Conservation (phyloP, 64 coral and sea anemone genomes). For the Stylophora pistillata region DNA sequence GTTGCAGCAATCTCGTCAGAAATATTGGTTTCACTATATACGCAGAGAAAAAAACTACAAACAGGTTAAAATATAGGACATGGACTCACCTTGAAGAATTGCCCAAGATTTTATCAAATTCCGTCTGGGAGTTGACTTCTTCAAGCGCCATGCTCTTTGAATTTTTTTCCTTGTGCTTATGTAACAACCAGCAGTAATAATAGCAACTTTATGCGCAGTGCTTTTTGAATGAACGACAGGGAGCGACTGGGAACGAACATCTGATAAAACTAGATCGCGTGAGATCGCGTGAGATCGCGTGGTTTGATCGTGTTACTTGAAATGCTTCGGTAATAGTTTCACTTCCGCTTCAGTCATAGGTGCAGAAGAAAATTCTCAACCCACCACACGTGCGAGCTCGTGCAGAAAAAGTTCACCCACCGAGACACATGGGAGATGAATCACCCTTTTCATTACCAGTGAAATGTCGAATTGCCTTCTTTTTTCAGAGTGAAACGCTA, state of each 20-base stretch:
- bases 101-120: constrained; percentile 54
- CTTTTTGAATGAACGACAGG: neutral
- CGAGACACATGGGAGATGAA: no score
- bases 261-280: neutral
- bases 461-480: no score
- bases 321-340: neutral
- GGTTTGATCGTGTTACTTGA: neutral
- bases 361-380: no score
- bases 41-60: neutral
- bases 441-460: no score
- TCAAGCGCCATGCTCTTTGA: constrained; percentile 32
- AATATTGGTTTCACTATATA: neutral
- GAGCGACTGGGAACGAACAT: neutral
- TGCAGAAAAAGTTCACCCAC: no score
- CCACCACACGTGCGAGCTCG: no score
- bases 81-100: constrained; percentile 35
- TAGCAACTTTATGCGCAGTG: neutral
- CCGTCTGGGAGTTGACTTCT: neutral
- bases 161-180: no score
- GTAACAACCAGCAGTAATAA: neutral
- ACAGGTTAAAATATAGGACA: neutral
- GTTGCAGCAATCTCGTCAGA: neutral
- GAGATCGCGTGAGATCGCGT: neutral
- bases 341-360: no score
- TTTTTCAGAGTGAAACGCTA: no score